phyloP scores from a whole-genome alignment of 2,113 vertebrate genomes.

The Corvus moneduloides region DNA sequence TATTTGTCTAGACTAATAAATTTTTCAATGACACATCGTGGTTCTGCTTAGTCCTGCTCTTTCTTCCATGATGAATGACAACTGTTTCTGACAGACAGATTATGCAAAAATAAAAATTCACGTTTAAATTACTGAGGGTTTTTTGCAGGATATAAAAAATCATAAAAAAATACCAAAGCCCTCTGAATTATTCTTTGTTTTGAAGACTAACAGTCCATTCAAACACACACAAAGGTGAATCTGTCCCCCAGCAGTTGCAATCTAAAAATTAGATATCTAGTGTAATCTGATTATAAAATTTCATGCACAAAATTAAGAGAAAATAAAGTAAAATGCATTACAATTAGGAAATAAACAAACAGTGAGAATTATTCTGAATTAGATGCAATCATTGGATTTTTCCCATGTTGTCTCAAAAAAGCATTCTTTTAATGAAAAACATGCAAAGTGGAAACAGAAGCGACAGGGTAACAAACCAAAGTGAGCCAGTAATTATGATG shows the following conservation, averaged over 20 bases:
- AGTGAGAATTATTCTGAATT: neutral
- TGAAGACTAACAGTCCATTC: neutral
- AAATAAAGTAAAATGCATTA: neutral
- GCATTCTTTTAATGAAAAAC: neutral
- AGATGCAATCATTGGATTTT: neutral
- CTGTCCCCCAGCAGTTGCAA: neutral
- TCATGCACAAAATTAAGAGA: neutral
- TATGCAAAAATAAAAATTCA: neutral
- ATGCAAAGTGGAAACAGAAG: neutral
- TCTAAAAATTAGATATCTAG: neutral
- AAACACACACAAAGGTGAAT: neutral
- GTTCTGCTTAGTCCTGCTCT: neutral
- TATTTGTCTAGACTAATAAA: neutral
- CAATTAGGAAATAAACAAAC: neutral
- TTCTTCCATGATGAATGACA: neutral
- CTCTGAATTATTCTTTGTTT: neutral
- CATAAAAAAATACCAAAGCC: accelerated
- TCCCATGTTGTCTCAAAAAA: neutral
- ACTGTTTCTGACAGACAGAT: neutral
- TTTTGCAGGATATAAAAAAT: neutral
- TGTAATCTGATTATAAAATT: neutral
- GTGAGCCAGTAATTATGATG: neutral
- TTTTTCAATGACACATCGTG: neutral
- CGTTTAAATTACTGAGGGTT: neutral
- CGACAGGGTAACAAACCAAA: neutral